Evolutionary conservation across 1,140 invertebrate species (phyloP), one percentile per base, ranked within the genome.

Genomic region (Papilio glaucus): DNA sequence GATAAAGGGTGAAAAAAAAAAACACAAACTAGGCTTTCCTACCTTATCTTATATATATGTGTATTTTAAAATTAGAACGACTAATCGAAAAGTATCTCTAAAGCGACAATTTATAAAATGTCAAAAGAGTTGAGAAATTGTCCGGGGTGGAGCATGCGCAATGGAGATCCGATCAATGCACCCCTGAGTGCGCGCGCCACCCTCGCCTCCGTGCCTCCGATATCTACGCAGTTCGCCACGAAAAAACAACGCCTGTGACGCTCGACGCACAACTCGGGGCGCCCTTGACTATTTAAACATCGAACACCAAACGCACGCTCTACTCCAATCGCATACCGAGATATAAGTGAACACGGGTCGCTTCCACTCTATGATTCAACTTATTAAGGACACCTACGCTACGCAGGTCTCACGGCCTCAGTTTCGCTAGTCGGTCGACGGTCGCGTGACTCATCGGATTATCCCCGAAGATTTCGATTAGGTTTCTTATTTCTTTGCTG

Each of bases 191-290:
- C 89, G 90, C 90, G 90, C 90, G 90, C 89, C 87, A 83, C 85
- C 86, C 85, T 83, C 70, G 73, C 77, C 75, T 79, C 81, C 77
- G 74, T 78, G 70, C 71, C 72, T 78, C 77, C 71, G 73, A 81
- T 77, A 86, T 86, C 88, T 92, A 91, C 90, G 90, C 89, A 91
- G 90, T 92, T 87, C 82, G 77, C 77, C 79, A 86, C 84, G 67
- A 77, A 88, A 89, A 90, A 89, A 91, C 80, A 88, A 80, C 80
- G 84, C 80, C 81, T 79, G 80, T 82, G 76, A 86, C 84, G 81
- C 77, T 77, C 72, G 75, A 74, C 78, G 81, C 79, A 79, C 74
- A 78, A 79, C 74, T 77, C 74, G 84, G n/a, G 80, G 84, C 88
- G 85, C 84, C 85, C 85, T 87, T 89, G 82, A 75, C 76, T 57